A percentile compares a stretch with the other conserved stretches of the same genome.
Conservation (phyloP, 1,140 invertebrate species). For the Myzus persicae region DNA sequence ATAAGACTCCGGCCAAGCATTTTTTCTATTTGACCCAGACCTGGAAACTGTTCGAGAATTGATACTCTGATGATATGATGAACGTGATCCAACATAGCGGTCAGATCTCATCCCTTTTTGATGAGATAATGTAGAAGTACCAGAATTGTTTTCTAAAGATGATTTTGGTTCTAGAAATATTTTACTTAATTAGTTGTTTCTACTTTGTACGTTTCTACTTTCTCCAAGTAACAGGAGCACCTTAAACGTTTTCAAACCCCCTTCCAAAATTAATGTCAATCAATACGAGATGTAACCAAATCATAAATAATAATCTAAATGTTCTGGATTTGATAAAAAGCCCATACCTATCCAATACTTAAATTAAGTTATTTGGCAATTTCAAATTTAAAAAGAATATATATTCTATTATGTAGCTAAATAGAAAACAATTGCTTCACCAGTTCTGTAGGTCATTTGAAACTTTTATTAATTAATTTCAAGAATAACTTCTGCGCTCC, state of each 20-base stretch:
- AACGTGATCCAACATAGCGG: constrained; percentile 48
- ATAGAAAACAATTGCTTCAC: background rate
- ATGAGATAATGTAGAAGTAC: constrained; percentile 53
- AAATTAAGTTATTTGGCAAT: background rate
- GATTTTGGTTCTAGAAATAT: constrained; percentile 58
- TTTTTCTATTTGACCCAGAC: constrained; percentile 55
- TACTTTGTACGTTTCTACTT: constrained; percentile 22
- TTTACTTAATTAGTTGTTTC: constrained; percentile 45
- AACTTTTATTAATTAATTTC: constrained; percentile 11
- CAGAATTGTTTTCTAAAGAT: constrained; percentile 53
- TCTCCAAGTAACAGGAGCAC: constrained; percentile 53
- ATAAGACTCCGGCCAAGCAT: constrained; percentile 49
- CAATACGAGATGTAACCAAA: background rate
- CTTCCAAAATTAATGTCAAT: constrained; percentile 1
- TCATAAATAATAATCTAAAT: constrained; percentile 14
- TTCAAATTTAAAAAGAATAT: background rate
- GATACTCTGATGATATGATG: constrained; percentile 56
- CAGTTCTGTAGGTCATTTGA: constrained; percentile 8
- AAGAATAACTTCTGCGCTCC: constrained; percentile 44
- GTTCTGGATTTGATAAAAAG: background rate
- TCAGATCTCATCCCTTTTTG: constrained; percentile 54
- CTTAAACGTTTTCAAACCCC: background rate
- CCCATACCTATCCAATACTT: background rate
- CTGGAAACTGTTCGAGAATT: constrained; percentile 57
- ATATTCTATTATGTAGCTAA: background rate